These are phyloP conservation scores for Calvadosia cruxmelitensis DNA, from an alignment of 30 jellyfish, hydroid and myxozoan genomes.

Conservation along the genomic window DNA sequence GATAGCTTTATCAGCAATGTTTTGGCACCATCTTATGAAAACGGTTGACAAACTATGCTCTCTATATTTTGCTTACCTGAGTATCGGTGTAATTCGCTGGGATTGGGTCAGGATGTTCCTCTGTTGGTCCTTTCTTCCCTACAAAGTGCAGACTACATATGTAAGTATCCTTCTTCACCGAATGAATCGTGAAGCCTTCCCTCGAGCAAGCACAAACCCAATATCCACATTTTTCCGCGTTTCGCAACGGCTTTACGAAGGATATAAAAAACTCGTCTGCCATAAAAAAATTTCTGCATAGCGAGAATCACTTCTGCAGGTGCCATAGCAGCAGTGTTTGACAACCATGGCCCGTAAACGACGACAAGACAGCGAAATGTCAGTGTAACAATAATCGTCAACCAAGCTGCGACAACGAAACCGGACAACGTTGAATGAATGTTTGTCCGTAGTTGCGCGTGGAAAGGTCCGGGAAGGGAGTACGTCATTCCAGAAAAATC, in stretches of 20 bases:
- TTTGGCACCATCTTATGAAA: too few species aligned
- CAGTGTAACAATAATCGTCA: too few species aligned
- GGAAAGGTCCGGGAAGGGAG: too few species aligned
- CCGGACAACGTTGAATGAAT: too few species aligned
- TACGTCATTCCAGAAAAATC: too few species aligned
- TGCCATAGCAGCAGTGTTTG: slow-evolving; percentile 30
- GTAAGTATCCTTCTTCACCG: slow-evolving; percentile 23
- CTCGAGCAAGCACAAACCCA: slow-evolving; percentile 44
- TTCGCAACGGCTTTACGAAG: slow-evolving; percentile 21
- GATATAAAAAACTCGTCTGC: slow-evolving; percentile 18
- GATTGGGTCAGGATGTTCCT: slow-evolving; percentile 29
- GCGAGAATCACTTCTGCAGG: slow-evolving; percentile 14
- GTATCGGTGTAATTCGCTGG: too few species aligned
- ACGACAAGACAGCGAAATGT: too few species aligned
- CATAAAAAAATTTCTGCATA: slow-evolving; percentile 27
- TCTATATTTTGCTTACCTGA: too few species aligned
- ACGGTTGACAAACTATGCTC: too few species aligned
- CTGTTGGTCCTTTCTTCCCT: slow-evolving; percentile 24
- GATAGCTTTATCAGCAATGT: too few species aligned
- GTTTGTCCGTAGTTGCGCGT: too few species aligned
- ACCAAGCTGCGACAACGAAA: too few species aligned
- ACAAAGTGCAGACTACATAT: slow-evolving; percentile 20
- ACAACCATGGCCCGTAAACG: slow-evolving; percentile 3
- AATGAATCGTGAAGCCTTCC: slow-evolving; percentile 16
- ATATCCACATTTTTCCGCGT: slow-evolving; percentile 7